Conservation (phyloP, 2,113 vertebrate genomes). For the Pygathrix nemaeus region DNA sequence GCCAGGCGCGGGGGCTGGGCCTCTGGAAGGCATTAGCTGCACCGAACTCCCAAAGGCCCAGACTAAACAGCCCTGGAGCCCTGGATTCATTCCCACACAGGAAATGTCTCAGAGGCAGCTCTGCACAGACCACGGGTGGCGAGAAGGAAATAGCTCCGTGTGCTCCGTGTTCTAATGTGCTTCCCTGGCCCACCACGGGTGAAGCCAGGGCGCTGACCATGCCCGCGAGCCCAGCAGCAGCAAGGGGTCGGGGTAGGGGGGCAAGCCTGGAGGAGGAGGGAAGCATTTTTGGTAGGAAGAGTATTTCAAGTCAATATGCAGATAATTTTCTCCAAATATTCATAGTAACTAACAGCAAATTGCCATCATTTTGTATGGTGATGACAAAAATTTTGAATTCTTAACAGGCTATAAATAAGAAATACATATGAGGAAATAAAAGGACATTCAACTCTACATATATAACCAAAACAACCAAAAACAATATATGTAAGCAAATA, state of each 20-base stretch:
- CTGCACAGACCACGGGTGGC: constrained; percentile 75
- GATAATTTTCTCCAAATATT: constrained; percentile 34
- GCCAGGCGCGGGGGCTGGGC: constrained; percentile 75
- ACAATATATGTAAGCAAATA: neutral
- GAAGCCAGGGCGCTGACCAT: neutral
- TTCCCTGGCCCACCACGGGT: constrained; percentile 62
- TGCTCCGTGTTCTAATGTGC: too few species aligned
- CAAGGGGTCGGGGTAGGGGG: neutral
- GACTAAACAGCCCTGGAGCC: constrained; percentile 82
- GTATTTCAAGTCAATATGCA: neutral
- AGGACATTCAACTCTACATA: neutral
- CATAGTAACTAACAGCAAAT: constrained; percentile 28
- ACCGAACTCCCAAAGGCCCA: constrained; percentile 80
- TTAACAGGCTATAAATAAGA: constrained; percentile 47
- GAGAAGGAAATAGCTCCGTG: too few species aligned
- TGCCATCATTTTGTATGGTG: neutral
- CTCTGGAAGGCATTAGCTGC: constrained; percentile 80
- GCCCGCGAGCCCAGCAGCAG: constrained; percentile 36
- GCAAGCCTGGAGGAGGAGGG: accelerated
- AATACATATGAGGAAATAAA: constrained; percentile 58
- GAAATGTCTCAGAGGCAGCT: constrained; percentile 81
- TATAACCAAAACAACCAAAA: neutral
- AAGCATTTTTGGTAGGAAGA: neutral
- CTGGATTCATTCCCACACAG: constrained; percentile 79
- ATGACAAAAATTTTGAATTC: constrained; percentile 44